Conservation (phyloP, 2,888 invertebrate species). For the Sphaerophoria taeniata region DNA sequence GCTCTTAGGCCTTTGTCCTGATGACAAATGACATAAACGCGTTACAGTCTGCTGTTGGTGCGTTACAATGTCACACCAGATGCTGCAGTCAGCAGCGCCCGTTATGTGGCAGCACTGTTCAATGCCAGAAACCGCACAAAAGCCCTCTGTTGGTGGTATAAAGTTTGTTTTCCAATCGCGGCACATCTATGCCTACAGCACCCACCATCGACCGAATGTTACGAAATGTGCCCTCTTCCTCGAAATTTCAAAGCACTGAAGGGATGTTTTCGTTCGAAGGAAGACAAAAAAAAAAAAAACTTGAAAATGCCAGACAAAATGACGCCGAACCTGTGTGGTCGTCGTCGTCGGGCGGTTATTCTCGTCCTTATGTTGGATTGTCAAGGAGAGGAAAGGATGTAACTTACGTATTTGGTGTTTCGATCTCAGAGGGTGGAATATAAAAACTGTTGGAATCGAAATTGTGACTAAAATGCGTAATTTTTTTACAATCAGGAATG, state of each 20-base stretch:
- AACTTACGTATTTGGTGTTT: not conserved
- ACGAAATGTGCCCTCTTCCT: slow-evolving; percentile 14
- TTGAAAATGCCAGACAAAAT: slow-evolving; percentile 67
- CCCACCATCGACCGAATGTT: slow-evolving; percentile 11
- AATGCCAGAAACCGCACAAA: slow-evolving; percentile 66
- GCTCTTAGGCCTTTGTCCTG: slow-evolving; percentile 5
- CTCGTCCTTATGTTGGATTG: too few species aligned
- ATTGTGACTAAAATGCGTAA: slow-evolving; percentile 73
- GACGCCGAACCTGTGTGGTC: slow-evolving; percentile 34
- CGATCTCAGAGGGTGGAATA: slow-evolving; percentile 35
- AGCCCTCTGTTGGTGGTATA: slow-evolving; percentile 68
- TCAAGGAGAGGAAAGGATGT: not conserved
- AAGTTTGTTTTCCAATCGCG: slow-evolving; percentile 67
- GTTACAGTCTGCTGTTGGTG: slow-evolving; percentile 35
- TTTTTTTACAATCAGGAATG: slow-evolving; percentile 32
- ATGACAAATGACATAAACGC: slow-evolving; percentile 64
- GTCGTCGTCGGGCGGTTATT: not conserved
- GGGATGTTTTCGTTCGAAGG: slow-evolving; percentile 27
- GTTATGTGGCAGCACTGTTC: slow-evolving; percentile 54
- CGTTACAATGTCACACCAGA: slow-evolving; percentile 67
- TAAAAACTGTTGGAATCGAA: slow-evolving; percentile 40
- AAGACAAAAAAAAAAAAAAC: slow-evolving; percentile 42
- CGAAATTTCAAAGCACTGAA: not conserved
- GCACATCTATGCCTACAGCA: slow-evolving; percentile 55
- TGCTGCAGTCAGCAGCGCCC: slow-evolving; percentile 68